These are phyloP conservation scores for Hypena proboscidalis DNA, from an alignment of 2,888 invertebrate genomes.

Conservation along the genomic window DNA sequence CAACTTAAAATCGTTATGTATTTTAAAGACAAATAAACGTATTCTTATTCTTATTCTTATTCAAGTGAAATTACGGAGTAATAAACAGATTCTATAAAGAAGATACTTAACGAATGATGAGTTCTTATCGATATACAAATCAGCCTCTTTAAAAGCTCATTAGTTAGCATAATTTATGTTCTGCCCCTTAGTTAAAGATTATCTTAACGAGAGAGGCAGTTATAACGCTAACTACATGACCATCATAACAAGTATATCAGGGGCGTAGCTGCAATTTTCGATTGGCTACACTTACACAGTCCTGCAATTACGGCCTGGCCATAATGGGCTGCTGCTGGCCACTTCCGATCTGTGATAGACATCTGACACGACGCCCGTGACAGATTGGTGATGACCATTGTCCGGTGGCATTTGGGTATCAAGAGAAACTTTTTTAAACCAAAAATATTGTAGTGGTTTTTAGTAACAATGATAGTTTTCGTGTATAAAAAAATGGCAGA, in stretches of 20 bases:
- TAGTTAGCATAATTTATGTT: background rate
- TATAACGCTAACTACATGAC: slow-evolving; percentile 8
- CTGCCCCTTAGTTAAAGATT: background rate
- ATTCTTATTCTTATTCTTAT: too few relatives aligned
- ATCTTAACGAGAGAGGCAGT: slow-evolving; percentile 1
- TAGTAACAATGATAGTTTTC: slow-evolving; percentile 9
- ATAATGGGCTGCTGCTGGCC: too few relatives aligned
- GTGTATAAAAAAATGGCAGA: background rate
- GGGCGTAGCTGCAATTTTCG: slow-evolving; percentile 48
- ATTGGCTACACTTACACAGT: slow-evolving; percentile 60
- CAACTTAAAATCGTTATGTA: too few relatives aligned
- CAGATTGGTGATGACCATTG: slow-evolving; percentile 47
- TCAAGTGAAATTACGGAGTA: too few relatives aligned
- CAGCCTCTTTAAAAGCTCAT: background rate
- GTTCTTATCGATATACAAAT: too few relatives aligned
- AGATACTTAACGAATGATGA: too few relatives aligned
- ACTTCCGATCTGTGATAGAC: slow-evolving; percentile 32
- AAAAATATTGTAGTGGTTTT: too few relatives aligned
- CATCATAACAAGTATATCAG: slow-evolving; percentile 27
- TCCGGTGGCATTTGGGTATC: slow-evolving; percentile 29
- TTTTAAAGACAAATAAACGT: too few relatives aligned
- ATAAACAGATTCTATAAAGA: too few relatives aligned
- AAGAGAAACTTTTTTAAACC: too few relatives aligned
- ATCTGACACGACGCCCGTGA: slow-evolving; percentile 54
- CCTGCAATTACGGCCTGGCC: slow-evolving; percentile 56